These are phyloP conservation scores for Amblyjoppa proteus DNA, from an alignment of 2,888 invertebrate species.

Conservation along the genomic window DNA sequence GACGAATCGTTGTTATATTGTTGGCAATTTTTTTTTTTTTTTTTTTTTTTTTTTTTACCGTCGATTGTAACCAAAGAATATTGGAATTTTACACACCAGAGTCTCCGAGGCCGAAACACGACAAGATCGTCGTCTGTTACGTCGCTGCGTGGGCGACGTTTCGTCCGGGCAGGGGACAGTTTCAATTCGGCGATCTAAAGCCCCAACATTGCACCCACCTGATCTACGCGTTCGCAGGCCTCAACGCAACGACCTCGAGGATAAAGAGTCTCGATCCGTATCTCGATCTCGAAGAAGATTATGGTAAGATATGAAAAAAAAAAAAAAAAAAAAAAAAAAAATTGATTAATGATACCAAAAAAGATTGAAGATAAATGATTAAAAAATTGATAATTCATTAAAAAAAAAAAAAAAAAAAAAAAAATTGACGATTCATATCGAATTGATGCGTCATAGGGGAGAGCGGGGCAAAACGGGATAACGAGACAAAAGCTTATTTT, in stretches of 20 bases:
- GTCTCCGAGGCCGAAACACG: slow-evolving; percentile 86
- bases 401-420: too few species aligned
- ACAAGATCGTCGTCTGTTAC: slow-evolving; percentile 93
- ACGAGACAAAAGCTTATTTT: too few species aligned
- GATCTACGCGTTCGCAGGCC: slow-evolving; percentile 93
- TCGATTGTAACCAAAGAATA: not conserved
- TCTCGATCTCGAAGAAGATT: slow-evolving; percentile 91
- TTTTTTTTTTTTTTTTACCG: too few species aligned
- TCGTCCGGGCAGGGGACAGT: slow-evolving; percentile 89
- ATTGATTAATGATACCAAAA: too few species aligned
- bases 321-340: too few species aligned
- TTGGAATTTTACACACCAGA: slow-evolving; percentile 44
- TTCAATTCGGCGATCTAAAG: slow-evolving; percentile 89
- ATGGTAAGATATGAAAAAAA: slow-evolving; percentile 87
- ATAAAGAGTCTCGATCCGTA: slow-evolving; percentile 92
- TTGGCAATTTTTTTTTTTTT: too few species aligned
- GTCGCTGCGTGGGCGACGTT: slow-evolving; percentile 93
- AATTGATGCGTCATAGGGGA: too few species aligned
- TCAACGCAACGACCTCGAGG: slow-evolving; percentile 88
- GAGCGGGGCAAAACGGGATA: too few species aligned
- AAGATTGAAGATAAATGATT: too few species aligned
- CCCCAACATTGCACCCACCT: slow-evolving; percentile 92
- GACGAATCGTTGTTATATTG: too few species aligned
- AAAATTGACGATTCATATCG: too few species aligned
- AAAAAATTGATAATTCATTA: too few species aligned